These are phyloP conservation scores for Tipula vernalis DNA, from an alignment of 2,888 invertebrate genomes.

Conservation along the genomic window DNA sequence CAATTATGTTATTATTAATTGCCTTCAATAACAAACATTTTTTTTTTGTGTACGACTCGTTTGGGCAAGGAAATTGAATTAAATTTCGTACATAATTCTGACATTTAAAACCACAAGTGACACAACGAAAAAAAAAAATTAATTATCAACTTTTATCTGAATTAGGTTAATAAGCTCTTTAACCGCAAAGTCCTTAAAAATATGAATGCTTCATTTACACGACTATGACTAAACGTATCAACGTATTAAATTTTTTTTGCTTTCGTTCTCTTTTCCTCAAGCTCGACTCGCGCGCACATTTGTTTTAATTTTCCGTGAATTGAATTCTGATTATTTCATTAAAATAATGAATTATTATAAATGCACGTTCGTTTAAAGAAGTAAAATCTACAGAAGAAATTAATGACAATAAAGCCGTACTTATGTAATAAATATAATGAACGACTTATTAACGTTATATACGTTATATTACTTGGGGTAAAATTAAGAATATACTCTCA, in stretches of 20 bases:
- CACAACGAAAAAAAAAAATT: background rate
- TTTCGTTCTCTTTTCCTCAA: background rate
- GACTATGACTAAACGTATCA: background rate
- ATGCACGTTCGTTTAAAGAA: background rate
- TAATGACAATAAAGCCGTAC: background rate
- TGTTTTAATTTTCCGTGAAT: background rate
- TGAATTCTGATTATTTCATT: background rate
- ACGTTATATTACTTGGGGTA: background rate
- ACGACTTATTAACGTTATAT: background rate
- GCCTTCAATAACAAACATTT: background rate
- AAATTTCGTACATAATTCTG: background rate
- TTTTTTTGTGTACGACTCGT: background rate
- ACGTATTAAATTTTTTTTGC: background rate
- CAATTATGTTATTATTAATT: background rate
- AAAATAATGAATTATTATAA: background rate
- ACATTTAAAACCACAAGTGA: background rate
- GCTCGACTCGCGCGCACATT: background rate
- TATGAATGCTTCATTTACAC: background rate
- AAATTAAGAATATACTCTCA: background rate
- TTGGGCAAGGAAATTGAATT: background rate
- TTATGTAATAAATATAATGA: background rate
- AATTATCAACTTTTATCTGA: background rate
- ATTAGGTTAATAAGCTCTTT: background rate
- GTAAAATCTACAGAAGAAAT: background rate
- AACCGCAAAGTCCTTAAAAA: background rate